Percentiles rank a stretch among this genome's conserved stretches.
Conservation (phyloP, 1,140 invertebrate species). For the Drosophila littoralis region DNA sequence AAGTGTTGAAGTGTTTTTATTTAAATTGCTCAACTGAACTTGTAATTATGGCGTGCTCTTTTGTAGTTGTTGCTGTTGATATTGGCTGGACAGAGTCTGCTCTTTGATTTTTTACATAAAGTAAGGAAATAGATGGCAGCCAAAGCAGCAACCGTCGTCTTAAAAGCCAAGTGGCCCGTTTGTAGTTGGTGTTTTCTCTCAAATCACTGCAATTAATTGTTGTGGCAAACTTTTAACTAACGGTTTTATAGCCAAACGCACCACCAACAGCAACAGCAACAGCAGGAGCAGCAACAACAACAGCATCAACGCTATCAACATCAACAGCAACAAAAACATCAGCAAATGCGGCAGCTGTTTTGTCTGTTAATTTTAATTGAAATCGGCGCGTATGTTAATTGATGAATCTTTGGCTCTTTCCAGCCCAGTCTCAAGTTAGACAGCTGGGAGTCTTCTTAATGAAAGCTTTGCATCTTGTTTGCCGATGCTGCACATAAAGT, state of each 20-base stretch:
- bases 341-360: conserved; percentile 53
- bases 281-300: not conserved
- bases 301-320: not conserved
- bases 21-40: conserved; percentile 80
- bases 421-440: conserved; percentile 21
- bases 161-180: conserved; percentile 55
- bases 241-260: conserved; percentile 70
- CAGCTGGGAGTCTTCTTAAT: conserved; percentile 33
- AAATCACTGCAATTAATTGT: conserved; percentile 74
- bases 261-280: conserved; percentile 24
- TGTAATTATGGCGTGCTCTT: conserved; percentile 68
- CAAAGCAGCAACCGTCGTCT: conserved; percentile 31
- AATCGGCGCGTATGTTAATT: conserved; percentile 70
- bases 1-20: conserved; percentile 81
- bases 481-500: conserved; percentile 66
- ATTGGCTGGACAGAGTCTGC: conserved; percentile 28
- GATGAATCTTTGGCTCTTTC: conserved; percentile 60
- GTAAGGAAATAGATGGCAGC: conserved; percentile 50
- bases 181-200: conserved; percentile 36
- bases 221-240: conserved; percentile 74
- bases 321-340: conserved; percentile 6
- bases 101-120: conserved; percentile 53
- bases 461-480: conserved; percentile 29
- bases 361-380: conserved; percentile 77
- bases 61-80: conserved; percentile 36